Evolutionary conservation across 2,113 vertebrate genomes (phyloP), one percentile per base, ranked within the genome.

Genomic region (Tretioscincus oriximinensis): DNA sequence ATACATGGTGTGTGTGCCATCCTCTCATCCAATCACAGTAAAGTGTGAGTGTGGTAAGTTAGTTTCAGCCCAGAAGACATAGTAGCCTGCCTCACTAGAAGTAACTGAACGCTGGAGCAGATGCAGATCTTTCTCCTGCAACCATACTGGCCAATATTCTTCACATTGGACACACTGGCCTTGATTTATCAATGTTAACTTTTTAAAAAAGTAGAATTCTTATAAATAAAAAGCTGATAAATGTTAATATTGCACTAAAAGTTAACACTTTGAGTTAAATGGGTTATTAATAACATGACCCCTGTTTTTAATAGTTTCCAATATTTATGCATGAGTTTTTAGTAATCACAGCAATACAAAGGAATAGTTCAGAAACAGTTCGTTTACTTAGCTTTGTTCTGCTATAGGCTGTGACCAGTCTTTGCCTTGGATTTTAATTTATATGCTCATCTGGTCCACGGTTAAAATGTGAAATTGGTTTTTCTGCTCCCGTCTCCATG

Each of bases 381-480:
- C 31, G 24, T 58, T 63, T 66, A 61, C 29, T 49, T 60, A 64
- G 29, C 3, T 58, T 58, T 71, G 69, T 8, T 75, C 31, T 76
- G 26, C 47, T 5, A n/a, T 18, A 35, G 61, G 26, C 73, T 63
- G 65, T 51, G 58, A 80, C 61, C 63, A 63, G 24, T 7, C 45
- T 11, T 35, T 45, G 63, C 28, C 69, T 45, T 64, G 29, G 41
- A 45, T 68, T 84, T 80, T 73, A 77, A 80, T 72, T 73, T 66
- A 72, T 54, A 45, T 47, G 7, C 61, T 73, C 24, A 41, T 83
- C 68, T 63, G 79, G 60, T 60, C 71, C 47, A 54, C 73, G 67
- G 49, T 61, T 73, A 54, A 41, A 82, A 83, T 63, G 41, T 49
- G 47, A 67, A 76, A 80, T 61, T 76, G 51, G 67, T 77, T 86